Base-by-base conservation (phyloP, 2,888 invertebrate species). In the Dicyrtomina minuta region DNA sequence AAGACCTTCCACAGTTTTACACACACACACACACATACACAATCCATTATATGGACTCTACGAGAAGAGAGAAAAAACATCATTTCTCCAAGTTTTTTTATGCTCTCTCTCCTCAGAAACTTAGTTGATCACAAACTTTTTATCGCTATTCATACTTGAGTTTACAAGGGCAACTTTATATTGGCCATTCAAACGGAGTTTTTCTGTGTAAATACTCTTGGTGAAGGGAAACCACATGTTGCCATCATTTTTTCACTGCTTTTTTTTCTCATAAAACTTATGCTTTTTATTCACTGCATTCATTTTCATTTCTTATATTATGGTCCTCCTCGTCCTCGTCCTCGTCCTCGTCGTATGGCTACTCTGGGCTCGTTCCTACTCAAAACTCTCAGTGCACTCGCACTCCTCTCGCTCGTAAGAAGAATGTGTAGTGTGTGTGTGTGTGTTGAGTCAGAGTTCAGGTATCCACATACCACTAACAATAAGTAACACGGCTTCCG, bases 51-150 rank as follows among this genome's bases (percentile, higher is more conserved):
- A 33, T 33, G 33, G 8, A 33, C 33, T 33, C 33, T 33, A 3
- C 8, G 4, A 5, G 4, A 5, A 3, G 4, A 3, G 4, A 33
- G 8, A 33, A 33, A 33, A 33, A 33, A 3, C 33, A 33, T 33
- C 33, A 33, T 33, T 33, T 33, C 13, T 24, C 12, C 33, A 58
- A 58, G 58, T 58, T 58, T 58, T n/a, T 58, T 53, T 13, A 24
- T 46, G 4, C 60, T 44, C 26, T 39, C 49, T 46, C 43, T 43
- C 27, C 49, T 59, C 46, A 62, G 51, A 68, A 43, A 46, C 27
- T 66, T 56, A 49, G 22, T 65, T 67, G 51, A 39, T 66, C 43
- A 2, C 59, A 68, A 70, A 71, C 61, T 70, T 74, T 64, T 64
- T 64, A 64, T 51, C 64, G 64, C 64, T 53, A 46, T 51, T 64